Conservation (phyloP, 2,113 vertebrate species). For the Acrocephalus arundinaceus region DNA sequence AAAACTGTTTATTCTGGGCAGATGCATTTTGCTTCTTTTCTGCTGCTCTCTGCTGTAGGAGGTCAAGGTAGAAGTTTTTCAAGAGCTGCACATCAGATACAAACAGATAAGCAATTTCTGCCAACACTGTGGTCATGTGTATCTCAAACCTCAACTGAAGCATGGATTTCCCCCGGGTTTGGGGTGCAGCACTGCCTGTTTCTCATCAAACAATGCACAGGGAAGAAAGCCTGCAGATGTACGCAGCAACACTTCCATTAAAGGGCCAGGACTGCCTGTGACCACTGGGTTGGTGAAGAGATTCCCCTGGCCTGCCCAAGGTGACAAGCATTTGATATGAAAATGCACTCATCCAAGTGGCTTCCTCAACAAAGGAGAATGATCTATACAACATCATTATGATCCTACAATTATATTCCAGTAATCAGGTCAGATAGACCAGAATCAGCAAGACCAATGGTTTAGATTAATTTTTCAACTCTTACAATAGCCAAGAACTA, state of each 20-base stretch:
- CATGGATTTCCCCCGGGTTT: accelerated
- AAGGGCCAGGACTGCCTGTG: not conserved
- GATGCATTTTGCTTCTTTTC: not conserved
- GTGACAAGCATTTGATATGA: not conserved
- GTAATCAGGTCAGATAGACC: not conserved
- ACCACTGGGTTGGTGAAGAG: not conserved
- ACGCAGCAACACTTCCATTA: not conserved
- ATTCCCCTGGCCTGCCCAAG: not conserved
- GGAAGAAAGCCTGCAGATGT: not conserved
- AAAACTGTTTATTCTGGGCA: not conserved
- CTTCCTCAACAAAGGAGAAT: not conserved
- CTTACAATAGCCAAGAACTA: not conserved
- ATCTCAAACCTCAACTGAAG: not conserved
- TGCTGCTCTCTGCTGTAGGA: not conserved
- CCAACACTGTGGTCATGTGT: accelerated
- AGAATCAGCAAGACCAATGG: not conserved
- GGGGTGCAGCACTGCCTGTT: not conserved
- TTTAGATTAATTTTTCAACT: not conserved
- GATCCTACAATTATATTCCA: not conserved
- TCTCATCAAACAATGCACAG: not conserved
- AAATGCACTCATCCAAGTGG: not conserved
- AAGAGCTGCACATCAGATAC: not conserved
- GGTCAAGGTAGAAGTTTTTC: not conserved
- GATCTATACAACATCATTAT: not conserved
- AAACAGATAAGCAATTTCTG: not conserved